These are phyloP conservation scores for Falco rusticolus DNA, from an alignment of 2,797 vertebrate species.

Conservation along the genomic window DNA sequence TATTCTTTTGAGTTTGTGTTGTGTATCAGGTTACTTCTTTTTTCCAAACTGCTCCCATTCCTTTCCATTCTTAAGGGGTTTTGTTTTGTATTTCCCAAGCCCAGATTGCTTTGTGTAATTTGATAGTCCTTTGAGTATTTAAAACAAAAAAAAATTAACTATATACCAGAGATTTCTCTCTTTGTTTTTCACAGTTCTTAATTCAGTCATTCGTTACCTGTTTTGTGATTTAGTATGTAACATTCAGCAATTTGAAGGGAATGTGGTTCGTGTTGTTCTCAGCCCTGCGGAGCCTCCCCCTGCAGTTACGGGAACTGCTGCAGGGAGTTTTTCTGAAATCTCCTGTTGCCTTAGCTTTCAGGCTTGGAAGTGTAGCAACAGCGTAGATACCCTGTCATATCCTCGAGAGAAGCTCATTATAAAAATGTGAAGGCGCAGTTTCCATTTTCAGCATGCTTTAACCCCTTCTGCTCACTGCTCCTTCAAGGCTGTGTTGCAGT, in stretches of 20 bases:
- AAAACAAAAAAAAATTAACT: neutral
- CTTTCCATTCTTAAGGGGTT: neutral
- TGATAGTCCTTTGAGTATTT: neutral
- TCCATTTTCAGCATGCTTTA: neutral
- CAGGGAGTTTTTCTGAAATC: neutral
- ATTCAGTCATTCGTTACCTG: neutral
- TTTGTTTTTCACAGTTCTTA: neutral
- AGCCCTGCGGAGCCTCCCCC: neutral
- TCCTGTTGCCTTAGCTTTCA: constrained; percentile 11
- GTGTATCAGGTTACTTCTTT: neutral
- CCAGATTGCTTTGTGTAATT: neutral
- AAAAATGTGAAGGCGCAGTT: neutral
- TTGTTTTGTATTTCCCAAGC: neutral
- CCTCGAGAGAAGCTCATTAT: neutral
- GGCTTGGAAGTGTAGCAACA: neutral
- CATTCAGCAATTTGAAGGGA: neutral
- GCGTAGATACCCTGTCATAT: neutral
- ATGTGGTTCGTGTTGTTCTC: neutral
- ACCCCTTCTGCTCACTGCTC: neutral
- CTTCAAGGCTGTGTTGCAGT: neutral
- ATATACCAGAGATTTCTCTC: neutral
- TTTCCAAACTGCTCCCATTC: neutral
- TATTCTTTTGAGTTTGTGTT: neutral
- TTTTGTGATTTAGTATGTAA: neutral
- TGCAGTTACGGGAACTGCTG: neutral